Conservation (phyloP, 2,113 vertebrate genomes). For the Daboia siamensis region DNA sequence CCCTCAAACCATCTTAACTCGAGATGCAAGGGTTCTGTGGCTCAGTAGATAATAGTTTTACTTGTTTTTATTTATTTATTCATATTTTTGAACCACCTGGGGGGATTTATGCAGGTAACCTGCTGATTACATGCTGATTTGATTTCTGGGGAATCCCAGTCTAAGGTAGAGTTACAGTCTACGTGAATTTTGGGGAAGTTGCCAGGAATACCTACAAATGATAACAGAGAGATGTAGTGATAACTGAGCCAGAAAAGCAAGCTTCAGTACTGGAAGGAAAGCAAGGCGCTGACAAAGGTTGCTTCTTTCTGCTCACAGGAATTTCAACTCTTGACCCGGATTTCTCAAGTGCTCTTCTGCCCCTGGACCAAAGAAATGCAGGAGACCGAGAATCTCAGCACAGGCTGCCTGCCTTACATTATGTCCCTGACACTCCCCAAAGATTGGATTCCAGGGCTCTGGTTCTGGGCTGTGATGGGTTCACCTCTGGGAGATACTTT, state of each 20-base stretch:
- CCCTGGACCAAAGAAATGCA: constrained; percentile 65
- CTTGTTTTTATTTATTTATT: background rate
- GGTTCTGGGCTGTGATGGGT: constrained; percentile 67
- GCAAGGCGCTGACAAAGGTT: background rate
- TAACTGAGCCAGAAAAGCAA: background rate
- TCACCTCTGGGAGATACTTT: constrained; percentile 66
- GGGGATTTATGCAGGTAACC: background rate
- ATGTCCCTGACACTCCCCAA: constrained; percentile 51
- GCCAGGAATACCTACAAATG: background rate
- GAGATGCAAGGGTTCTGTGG: background rate
- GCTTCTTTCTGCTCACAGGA: background rate
- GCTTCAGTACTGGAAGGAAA: background rate
- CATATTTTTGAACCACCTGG: background rate
- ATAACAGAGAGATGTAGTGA: background rate
- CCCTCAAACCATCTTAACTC: background rate
- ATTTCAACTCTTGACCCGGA: constrained; percentile 60
- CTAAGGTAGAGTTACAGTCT: background rate
- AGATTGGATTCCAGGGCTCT: constrained; percentile 68
- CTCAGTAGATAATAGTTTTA: background rate
- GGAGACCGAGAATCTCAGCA: constrained; percentile 49
- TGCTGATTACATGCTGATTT: background rate
- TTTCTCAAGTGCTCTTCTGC: constrained; percentile 67
- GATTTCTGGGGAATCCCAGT: background rate
- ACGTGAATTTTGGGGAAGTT: background rate
- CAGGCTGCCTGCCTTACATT: constrained; percentile 45